Percentiles rank a stretch among this genome's conserved stretches.
phyloP scores from a whole-genome alignment of 2,113 vertebrate genomes.

The Macquaria ambigua region DNA sequence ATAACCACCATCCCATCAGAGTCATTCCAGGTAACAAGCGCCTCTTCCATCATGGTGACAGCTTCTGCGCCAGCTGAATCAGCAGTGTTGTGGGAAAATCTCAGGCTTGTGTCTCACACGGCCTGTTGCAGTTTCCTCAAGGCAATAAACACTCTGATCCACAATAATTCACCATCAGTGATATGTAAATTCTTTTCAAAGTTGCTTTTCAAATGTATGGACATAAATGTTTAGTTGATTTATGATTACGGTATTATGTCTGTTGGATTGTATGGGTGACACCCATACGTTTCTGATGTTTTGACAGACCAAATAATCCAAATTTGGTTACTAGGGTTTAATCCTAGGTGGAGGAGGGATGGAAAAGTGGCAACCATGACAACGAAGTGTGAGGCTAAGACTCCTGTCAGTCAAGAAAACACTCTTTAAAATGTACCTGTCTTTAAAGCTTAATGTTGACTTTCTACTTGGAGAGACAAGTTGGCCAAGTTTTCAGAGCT shows the following conservation, averaged over 20 bases:
- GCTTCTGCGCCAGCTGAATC: conserved; percentile 42
- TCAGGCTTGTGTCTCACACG: conserved; percentile 35
- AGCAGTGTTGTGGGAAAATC: conserved; percentile 46
- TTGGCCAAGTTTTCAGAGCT: background rate
- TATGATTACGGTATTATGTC: background rate
- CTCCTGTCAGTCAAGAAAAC: background rate
- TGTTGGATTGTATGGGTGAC: background rate
- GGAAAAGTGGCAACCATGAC: background rate
- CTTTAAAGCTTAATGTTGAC: background rate
- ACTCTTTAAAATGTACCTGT: background rate
- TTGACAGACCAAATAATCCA: background rate
- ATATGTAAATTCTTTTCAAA: background rate
- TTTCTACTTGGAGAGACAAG: background rate
- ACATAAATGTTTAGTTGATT: conserved; percentile 12
- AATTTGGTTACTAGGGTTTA: background rate
- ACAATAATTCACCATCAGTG: conserved; percentile 11
- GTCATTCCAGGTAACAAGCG: conserved; percentile 50
- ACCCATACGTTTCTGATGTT: background rate
- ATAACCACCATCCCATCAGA: conserved; percentile 44
- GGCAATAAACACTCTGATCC: conserved; percentile 17
- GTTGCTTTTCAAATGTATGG: conserved; percentile 7
- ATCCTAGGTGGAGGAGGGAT: background rate
- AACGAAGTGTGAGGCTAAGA: background rate
- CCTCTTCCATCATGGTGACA: conserved; percentile 46
- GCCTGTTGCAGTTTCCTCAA: conserved; percentile 28